These are phyloP conservation scores for Hemichromis elongatus DNA, from an alignment of 2,113 vertebrate species.

Conservation along the genomic window DNA sequence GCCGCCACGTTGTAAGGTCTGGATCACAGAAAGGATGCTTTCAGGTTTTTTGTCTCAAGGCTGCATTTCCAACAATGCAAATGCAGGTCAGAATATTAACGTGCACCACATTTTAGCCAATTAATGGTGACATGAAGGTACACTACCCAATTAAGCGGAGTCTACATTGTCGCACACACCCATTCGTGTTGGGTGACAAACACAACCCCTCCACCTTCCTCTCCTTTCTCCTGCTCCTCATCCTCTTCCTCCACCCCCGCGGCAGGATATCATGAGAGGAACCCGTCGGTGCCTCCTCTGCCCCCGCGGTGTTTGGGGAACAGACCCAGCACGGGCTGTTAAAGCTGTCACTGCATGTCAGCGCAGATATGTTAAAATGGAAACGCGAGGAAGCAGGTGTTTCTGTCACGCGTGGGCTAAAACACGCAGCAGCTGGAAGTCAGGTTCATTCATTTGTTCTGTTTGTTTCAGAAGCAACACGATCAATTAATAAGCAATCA, in stretches of 20 bases:
- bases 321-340: constrained; percentile 1
- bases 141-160: constrained; percentile 6
- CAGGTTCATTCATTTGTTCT: neutral
- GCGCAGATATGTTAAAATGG: neutral
- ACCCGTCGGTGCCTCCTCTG: neutral
- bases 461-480: neutral
- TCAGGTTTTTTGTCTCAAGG: neutral
- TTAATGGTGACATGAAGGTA: constrained; percentile 3
- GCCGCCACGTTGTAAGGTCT: neutral
- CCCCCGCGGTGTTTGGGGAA: constrained; percentile 2
- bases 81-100: neutral
- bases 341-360: constrained; percentile 44
- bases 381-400: neutral
- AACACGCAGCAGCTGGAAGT: neutral
- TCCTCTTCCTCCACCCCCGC: neutral
- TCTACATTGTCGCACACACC: neutral
- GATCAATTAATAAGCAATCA: neutral
- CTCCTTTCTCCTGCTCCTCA: neutral
- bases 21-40: neutral
- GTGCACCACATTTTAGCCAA: neutral
- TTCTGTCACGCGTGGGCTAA: neutral
- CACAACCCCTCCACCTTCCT: neutral
- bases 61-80: constrained; percentile 18
- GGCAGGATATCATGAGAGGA: constrained; percentile 34
- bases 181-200: neutral